These are phyloP conservation scores for Schizopygopsis pylzovi DNA, from an alignment of 2,797 vertebrate species.

Conservation along the genomic window DNA sequence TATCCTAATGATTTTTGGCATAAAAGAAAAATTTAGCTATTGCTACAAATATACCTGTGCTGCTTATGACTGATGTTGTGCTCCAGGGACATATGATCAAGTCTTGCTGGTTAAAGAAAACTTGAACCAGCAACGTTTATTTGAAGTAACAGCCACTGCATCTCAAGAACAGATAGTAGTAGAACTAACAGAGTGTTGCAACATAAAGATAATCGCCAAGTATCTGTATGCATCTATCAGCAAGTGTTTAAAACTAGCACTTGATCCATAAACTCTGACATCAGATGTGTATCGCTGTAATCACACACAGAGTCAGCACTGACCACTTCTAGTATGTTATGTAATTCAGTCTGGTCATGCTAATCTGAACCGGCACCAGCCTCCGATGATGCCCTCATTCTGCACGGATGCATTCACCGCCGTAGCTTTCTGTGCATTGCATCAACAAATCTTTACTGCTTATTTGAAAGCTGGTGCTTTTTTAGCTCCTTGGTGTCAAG, in stretches of 20 bases:
- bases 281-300: background rate
- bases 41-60: too few species aligned
- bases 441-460: constrained; percentile 74
- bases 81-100: too few species aligned
- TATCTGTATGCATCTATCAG: background rate
- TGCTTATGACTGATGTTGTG: too few species aligned
- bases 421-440: constrained; percentile 78
- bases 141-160: background rate
- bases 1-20: too few species aligned
- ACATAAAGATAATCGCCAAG: background rate
- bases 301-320: background rate
- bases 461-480: constrained; percentile 51
- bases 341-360: constrained; percentile 6
- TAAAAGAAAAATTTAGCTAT: too few species aligned
- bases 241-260: background rate
- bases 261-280: background rate
- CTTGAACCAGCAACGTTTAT: background rate
- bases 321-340: constrained; percentile 9
- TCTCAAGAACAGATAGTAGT: background rate
- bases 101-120: background rate
- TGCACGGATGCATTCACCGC: constrained; percentile 70
- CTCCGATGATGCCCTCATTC: constrained; percentile 65
- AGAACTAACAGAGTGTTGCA: background rate
- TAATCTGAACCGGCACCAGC: background rate
- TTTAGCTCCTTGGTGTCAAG: background rate